These are phyloP conservation scores for Chironex yamaguchii DNA, from an alignment of 30 jellyfish, hydroid and myxozoan species.

Conservation along the genomic window DNA sequence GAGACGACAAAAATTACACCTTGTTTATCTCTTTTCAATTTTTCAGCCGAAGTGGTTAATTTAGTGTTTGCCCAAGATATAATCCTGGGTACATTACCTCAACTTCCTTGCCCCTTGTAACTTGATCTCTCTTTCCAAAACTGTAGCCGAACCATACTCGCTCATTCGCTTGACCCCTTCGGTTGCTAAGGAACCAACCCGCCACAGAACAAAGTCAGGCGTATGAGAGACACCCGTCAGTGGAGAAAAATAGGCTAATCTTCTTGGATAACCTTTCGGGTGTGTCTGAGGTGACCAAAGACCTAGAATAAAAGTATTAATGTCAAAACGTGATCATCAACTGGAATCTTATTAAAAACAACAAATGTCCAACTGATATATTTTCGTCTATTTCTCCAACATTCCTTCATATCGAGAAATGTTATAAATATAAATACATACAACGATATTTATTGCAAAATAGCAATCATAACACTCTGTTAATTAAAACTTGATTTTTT, in stretches of 20 bases:
- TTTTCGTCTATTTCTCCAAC: background rate
- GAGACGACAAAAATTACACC: no score
- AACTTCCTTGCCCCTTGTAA: conserved; percentile 60
- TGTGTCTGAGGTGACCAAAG: conserved; percentile 72
- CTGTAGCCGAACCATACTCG: conserved; percentile 69
- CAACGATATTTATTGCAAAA: no score
- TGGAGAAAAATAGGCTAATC: conserved; percentile 73
- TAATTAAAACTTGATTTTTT: no score
- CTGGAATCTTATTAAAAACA: background rate
- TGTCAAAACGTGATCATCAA: background rate
- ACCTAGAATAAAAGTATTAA: conserved; percentile 8
- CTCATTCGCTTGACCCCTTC: conserved; percentile 75
- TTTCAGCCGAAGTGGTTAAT: no score
- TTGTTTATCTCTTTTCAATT: no score
- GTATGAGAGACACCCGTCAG: conserved; percentile 82
- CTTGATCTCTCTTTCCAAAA: conserved; percentile 47
- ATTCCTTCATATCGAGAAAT: background rate
- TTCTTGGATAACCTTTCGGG: conserved; percentile 71
- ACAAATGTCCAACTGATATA: background rate
- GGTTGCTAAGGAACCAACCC: conserved; percentile 73
- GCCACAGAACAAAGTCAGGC: conserved; percentile 73
- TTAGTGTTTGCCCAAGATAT: no score
- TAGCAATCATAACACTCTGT: no score
- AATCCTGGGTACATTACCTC: conserved; percentile 41
- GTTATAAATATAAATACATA: no score